Conservation (phyloP, 2,113 vertebrate genomes). For the Engystomops pustulosus region DNA sequence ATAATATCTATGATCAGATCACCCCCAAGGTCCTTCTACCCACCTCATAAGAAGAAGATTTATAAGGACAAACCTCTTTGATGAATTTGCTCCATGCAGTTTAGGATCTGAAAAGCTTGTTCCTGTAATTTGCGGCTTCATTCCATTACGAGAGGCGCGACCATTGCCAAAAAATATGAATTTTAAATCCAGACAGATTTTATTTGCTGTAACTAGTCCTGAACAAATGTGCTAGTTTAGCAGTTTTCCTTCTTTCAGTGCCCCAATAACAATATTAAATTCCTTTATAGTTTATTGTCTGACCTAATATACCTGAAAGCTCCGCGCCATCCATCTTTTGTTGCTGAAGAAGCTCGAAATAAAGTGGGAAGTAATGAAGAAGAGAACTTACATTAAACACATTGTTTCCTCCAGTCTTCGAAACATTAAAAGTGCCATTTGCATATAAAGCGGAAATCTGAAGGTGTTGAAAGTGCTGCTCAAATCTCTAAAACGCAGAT, state of each 20-base stretch:
- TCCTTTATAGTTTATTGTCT: conserved; percentile 51
- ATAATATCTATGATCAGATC: background rate
- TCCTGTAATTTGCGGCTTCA: background rate
- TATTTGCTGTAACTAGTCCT: conserved; percentile 41
- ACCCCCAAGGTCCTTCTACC: too few species aligned
- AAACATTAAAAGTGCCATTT: conserved; percentile 49
- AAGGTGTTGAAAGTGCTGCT: conserved; percentile 39
- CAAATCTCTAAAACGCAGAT: conserved; percentile 20
- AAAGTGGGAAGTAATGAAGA: conserved; percentile 49
- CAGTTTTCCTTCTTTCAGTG: conserved; percentile 37
- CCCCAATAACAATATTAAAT: conserved; percentile 50
- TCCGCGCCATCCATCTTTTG: conserved; percentile 21
- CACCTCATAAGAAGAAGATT: background rate
- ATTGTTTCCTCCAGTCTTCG: conserved; percentile 42
- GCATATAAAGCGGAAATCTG: conserved; percentile 47
- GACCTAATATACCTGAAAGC: conserved; percentile 56
- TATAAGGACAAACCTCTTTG: background rate
- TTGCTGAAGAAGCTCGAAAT: conserved; percentile 42
- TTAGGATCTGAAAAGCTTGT: background rate
- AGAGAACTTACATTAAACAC: conserved; percentile 50
- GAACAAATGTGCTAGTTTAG: conserved; percentile 53
- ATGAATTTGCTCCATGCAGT: background rate
- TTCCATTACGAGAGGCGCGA: conserved; percentile 4
- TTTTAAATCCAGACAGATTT: conserved; percentile 46
- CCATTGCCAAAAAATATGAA: conserved; percentile 23